A percentile compares a stretch with the other conserved stretches of the same genome.
phyloP scores from a whole-genome alignment of 2,888 invertebrate species.

The Clitarchus hookeri region DNA sequence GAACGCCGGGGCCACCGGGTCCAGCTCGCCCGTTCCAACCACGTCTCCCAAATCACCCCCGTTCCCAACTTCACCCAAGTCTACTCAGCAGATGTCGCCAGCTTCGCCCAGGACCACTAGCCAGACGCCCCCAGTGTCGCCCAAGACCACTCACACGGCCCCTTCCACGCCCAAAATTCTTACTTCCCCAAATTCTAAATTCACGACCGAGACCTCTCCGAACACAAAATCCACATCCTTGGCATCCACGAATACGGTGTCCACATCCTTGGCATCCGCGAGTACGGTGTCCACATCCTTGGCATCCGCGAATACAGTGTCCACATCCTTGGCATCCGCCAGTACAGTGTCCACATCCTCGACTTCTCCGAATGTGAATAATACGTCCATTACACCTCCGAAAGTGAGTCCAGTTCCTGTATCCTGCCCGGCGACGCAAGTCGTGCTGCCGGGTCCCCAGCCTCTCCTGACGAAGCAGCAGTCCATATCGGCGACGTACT shows the following conservation, averaged over 20 bases:
- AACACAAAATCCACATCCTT: conserved; percentile 52
- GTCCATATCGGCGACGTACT: conserved; percentile 56
- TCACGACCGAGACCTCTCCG: conserved; percentile 52
- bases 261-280: conserved; percentile 45
- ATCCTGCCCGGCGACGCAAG: conserved; percentile 59
- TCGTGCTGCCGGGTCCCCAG: conserved; percentile 52
- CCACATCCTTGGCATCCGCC: conserved; percentile 52
- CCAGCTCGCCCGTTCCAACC: conserved; percentile 65
- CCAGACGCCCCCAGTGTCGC: conserved; percentile 46
- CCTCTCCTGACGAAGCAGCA: conserved; percentile 47
- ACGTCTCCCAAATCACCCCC: conserved; percentile 48
- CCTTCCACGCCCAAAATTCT: neutral
- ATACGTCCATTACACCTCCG: neutral
- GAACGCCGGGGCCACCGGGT: neutral
- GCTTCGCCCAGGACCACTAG: neutral
- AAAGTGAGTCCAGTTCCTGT: conserved; percentile 29
- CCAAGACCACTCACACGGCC: conserved; percentile 29
- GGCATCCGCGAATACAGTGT: conserved; percentile 34
- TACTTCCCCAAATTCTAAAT: neutral
- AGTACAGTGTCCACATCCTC: conserved; percentile 38
- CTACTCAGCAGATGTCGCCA: conserved; percentile 26
- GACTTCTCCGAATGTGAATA: conserved; percentile 40
- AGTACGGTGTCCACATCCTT: conserved; percentile 38
- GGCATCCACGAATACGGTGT: neutral
- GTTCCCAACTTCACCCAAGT: conserved; percentile 45